phyloP scores from a whole-genome alignment of 2,888 invertebrate genomes.

The Amiota minor region DNA sequence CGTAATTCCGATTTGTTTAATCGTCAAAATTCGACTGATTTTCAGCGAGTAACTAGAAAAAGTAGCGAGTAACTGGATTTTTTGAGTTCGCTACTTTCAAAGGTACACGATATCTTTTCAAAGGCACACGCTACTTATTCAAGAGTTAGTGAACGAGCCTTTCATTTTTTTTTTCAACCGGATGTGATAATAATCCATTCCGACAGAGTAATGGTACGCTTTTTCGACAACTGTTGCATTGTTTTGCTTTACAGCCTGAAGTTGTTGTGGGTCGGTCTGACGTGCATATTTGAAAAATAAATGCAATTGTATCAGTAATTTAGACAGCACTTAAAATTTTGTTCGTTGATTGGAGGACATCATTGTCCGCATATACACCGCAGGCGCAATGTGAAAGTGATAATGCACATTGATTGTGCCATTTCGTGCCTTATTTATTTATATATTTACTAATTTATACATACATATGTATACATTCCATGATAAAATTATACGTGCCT shows the following conservation, averaged over 20 bases:
- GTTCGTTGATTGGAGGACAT: neutral
- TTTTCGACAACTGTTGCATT: neutral
- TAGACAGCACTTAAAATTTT: neutral
- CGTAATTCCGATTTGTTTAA: no score
- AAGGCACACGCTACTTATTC: no score
- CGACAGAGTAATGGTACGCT: neutral
- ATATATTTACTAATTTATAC: no score
- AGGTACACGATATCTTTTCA: no score
- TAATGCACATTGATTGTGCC: neutral
- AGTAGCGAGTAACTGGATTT: no score
- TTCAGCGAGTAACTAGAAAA: no score
- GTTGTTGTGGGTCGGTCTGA: neutral
- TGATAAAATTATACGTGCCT: no score
- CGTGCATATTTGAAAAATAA: neutral
- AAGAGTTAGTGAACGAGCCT: no score
- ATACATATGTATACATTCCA: neutral
- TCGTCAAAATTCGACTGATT: no score
- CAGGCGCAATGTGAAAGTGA: neutral
- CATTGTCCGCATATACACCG: neutral
- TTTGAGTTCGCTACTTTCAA: no score
- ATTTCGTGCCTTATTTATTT: constrained; percentile 5
- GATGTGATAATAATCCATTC: neutral
- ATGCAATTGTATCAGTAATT: neutral
- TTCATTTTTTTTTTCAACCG: neutral
- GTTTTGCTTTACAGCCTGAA: no score